Percentiles rank a stretch among this genome's conserved stretches.
Conservation (phyloP, 2,797 vertebrate genomes). For the Sternotherus odoratus region DNA sequence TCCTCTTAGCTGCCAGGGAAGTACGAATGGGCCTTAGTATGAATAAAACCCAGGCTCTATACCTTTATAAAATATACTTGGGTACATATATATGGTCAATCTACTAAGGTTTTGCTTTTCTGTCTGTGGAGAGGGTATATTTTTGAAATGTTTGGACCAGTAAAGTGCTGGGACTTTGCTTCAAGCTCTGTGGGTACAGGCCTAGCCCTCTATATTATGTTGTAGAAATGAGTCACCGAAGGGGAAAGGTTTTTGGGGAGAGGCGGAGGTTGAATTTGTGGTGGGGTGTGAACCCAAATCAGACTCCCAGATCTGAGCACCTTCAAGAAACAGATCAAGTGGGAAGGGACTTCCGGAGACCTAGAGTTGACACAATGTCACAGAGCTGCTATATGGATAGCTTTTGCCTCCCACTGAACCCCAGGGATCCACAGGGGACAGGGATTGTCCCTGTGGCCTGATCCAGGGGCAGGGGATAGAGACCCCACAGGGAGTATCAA, state of each 20-base stretch:
- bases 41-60: slow-evolving; percentile 18
- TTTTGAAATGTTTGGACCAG: background rate
- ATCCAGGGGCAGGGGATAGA: background rate
- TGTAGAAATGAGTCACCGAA: background rate
- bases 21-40: background rate
- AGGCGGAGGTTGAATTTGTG: rapidly evolving
- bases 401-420: background rate
- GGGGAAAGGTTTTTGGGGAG: background rate
- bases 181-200: background rate
- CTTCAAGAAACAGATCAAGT: background rate
- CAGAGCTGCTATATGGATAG: background rate
- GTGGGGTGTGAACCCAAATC: rapidly evolving
- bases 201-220: background rate
- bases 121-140: slow-evolving; percentile 3
- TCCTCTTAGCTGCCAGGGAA: rapidly evolving
- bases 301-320: background rate
- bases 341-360: background rate
- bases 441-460: background rate
- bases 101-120: slow-evolving; percentile 1
- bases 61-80: background rate
- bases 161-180: background rate
- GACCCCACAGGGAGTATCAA: slow-evolving; percentile 25
- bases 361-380: background rate
- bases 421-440: rapidly evolving
- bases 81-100: background rate